Conservation (phyloP, 30 jellyfish, hydroid and myxozoan genomes). For the Calvadosia cruxmelitensis region DNA sequence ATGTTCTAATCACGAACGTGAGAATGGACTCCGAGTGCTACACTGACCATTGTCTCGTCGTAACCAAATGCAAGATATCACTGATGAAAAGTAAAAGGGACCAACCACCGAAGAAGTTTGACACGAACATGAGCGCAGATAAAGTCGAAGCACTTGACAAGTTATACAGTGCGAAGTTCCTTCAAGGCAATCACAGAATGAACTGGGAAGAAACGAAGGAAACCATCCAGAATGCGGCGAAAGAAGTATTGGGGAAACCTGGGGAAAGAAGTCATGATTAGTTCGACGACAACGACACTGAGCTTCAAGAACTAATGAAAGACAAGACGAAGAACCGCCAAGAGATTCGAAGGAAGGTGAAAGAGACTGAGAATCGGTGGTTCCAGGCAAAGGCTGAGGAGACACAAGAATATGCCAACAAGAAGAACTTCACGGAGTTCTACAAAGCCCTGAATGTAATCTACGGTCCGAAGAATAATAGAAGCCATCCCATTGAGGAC, state of each 20-base stretch:
- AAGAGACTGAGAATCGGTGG: slow-evolving; percentile 24
- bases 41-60: no score
- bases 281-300: slow-evolving; percentile 44
- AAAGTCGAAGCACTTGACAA: no score
- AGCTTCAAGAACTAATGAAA: slow-evolving; percentile 28
- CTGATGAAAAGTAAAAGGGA: no score
- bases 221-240: slow-evolving; percentile 14
- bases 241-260: slow-evolving; percentile 4
- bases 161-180: no score
- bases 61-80: no score
- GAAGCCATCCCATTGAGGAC: slow-evolving; percentile 18
- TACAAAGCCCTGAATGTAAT: slow-evolving; percentile 31
- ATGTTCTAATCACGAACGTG: no score
- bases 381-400: slow-evolving; percentile 32
- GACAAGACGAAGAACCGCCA: slow-evolving; percentile 24
- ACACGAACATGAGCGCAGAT: no score
- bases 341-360: slow-evolving; percentile 13
- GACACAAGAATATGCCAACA: slow-evolving; percentile 33
- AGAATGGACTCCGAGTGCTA: no score
- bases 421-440: slow-evolving; percentile 25
- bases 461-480: slow-evolving; percentile 30
- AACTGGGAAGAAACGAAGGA: slow-evolving; percentile 20
- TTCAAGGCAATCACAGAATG: no score
- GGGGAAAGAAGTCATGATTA: slow-evolving; percentile 10
- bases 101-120: no score